phyloP scores from a whole-genome alignment of 2,888 invertebrate species.

The Ditylenchus weischeri region DNA sequence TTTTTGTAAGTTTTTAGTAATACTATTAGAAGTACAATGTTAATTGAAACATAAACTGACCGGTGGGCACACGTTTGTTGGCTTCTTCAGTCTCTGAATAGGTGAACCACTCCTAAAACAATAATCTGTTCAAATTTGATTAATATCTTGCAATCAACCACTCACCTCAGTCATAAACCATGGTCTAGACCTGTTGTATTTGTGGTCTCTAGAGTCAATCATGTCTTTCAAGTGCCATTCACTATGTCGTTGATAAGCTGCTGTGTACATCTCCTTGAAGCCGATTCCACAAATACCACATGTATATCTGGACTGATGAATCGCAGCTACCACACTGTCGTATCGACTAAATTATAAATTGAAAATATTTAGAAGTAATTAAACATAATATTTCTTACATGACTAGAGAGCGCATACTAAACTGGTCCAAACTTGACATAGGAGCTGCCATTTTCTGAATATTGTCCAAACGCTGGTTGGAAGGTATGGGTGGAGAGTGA shows the following conservation, averaged over 20 bases:
- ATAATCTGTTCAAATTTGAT: not conserved
- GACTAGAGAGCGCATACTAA: slow-evolving; percentile 39
- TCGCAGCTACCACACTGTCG: slow-evolving; percentile 68
- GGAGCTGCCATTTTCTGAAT: slow-evolving; percentile 31
- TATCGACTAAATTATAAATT: slow-evolving; percentile 67
- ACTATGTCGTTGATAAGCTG: slow-evolving; percentile 83
- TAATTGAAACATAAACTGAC: too few relatives aligned
- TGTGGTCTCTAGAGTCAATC: slow-evolving; percentile 71
- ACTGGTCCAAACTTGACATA: slow-evolving; percentile 66
- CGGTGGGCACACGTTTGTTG: slow-evolving; percentile 1
- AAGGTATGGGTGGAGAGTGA: slow-evolving; percentile 35
- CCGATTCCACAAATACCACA: slow-evolving; percentile 93
- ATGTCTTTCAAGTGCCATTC: slow-evolving; percentile 88
- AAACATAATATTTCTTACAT: slow-evolving; percentile 30
- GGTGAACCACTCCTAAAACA: slow-evolving; percentile 36
- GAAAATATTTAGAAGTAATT: not conserved
- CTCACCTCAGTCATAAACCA: slow-evolving; percentile 77
- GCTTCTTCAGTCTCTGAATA: slow-evolving; percentile 36
- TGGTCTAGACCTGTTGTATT: slow-evolving; percentile 70
- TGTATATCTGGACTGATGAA: slow-evolving; percentile 76
- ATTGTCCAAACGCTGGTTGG: slow-evolving; percentile 23
- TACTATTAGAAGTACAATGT: too few relatives aligned
- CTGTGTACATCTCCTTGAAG: slow-evolving; percentile 68
- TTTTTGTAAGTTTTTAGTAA: too few relatives aligned
- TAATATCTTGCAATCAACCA: not conserved